A percentile compares a stretch with the other conserved stretches of the same genome.
These are phyloP conservation scores for Digitonthophagus gazella DNA, from an alignment of 2,888 invertebrate species.

Conservation along the genomic window DNA sequence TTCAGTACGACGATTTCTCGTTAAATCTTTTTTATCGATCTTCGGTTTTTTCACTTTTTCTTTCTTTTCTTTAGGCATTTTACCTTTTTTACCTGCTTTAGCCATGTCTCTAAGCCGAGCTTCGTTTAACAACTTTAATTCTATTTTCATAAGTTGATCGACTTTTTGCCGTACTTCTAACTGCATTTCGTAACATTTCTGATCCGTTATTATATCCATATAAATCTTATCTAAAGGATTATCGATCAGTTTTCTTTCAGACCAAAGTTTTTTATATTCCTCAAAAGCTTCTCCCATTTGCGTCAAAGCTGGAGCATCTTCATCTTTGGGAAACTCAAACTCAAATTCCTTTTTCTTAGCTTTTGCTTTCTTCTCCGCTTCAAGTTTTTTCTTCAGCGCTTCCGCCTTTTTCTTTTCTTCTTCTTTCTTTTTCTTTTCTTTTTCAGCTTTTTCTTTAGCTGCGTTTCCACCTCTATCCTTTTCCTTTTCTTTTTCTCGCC, in stretches of 20 bases:
- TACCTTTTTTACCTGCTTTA: slow-evolving; percentile 28
- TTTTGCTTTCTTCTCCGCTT: slow-evolving; percentile 35
- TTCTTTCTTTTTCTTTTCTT: slow-evolving; percentile 39
- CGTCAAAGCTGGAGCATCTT: slow-evolving; percentile 45
- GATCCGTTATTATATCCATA: slow-evolving; percentile 63
- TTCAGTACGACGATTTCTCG: slow-evolving; percentile 60
- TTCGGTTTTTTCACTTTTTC: slow-evolving; percentile 41
- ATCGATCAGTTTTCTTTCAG: slow-evolving; percentile 50
- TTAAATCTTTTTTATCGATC: slow-evolving; percentile 59
- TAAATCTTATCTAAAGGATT: slow-evolving; percentile 64
- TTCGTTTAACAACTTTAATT: slow-evolving; percentile 34
- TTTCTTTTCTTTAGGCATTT: slow-evolving; percentile 40
- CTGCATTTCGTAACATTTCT: slow-evolving; percentile 64
- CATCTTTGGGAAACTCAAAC: slow-evolving; percentile 29
- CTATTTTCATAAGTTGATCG: slow-evolving; percentile 62
- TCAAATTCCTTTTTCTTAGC: slow-evolving; percentile 32
- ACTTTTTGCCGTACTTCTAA: slow-evolving; percentile 66
- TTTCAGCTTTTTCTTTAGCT: slow-evolving; percentile 35
- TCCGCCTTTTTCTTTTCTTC: slow-evolving; percentile 52
- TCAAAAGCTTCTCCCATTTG: slow-evolving; percentile 49
- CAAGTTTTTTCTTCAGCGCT: slow-evolving; percentile 31
- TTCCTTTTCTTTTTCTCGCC: too few relatives aligned
- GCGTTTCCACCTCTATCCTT: slow-evolving; percentile 38
- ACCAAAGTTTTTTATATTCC: slow-evolving; percentile 56
- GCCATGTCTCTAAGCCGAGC: slow-evolving; percentile 32